phyloP scores from a whole-genome alignment of 1,140 invertebrate genomes.

The Andricus grossulariae region DNA sequence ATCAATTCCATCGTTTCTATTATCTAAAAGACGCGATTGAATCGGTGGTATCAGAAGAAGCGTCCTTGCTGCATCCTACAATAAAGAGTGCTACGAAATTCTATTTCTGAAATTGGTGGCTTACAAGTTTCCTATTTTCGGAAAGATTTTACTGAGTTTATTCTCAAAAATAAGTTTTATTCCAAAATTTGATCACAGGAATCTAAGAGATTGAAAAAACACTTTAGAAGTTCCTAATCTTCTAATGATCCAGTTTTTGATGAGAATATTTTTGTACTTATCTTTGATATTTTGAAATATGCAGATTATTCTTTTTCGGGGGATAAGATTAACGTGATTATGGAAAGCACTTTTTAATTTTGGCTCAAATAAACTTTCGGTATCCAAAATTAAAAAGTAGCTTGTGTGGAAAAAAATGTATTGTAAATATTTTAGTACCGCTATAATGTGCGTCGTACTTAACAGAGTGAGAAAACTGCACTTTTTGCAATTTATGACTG shows the following conservation, averaged over 20 bases:
- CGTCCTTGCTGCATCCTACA: conserved; percentile 14
- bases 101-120: neutral
- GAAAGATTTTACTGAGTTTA: neutral
- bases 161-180: too few species aligned
- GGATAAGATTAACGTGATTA: too few species aligned
- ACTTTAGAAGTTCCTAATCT: too few species aligned
- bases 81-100: conserved; percentile 4
- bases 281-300: too few species aligned
- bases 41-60: neutral
- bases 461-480: conserved; percentile 25
- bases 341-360: too few species aligned
- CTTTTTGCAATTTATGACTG: conserved; percentile 21
- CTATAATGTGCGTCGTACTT: conserved; percentile 10
- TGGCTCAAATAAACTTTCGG: too few species aligned
- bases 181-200: too few species aligned
- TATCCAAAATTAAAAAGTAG: too few species aligned
- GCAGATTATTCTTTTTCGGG: too few species aligned
- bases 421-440: conserved; percentile 14
- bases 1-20: neutral
- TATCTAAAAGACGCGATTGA: neutral
- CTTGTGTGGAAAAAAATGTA: neutral
- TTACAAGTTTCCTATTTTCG: neutral
- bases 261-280: too few species aligned
- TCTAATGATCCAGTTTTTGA: too few species aligned
- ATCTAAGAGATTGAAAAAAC: too few species aligned